These are phyloP conservation scores for Trididemnum nubilum DNA, from an alignment of 23 tunicate genomes.

Conservation along the genomic window DNA sequence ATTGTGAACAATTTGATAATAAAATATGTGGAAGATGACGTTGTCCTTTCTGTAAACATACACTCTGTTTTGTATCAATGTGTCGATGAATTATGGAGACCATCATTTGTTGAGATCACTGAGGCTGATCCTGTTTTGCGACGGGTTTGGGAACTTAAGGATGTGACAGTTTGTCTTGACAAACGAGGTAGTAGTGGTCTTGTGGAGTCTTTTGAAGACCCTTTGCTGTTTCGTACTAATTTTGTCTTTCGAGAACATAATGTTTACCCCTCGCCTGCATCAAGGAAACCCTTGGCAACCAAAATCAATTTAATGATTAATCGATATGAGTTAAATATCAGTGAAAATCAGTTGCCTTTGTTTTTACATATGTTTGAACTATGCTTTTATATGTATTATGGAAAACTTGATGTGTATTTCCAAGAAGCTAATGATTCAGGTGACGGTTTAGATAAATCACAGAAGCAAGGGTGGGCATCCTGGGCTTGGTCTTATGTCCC, in stretches of 20 bases:
- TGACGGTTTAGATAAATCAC: constrained; percentile 8
- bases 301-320: constrained; percentile 55
- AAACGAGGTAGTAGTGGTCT: constrained; percentile 56
- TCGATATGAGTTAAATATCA: constrained; percentile 59
- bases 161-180: constrained; percentile 69
- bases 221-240: constrained; percentile 61
- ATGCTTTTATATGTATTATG: constrained; percentile 56
- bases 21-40: constrained; percentile 81
- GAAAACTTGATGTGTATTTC: constrained; percentile 1
- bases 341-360: constrained; percentile 69
- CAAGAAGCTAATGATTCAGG: neutral
- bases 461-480: constrained; percentile 69
- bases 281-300: constrained; percentile 46
- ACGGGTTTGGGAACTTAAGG: constrained; percentile 44
- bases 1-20: constrained; percentile 59
- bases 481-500: constrained; percentile 91
- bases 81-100: constrained; percentile 50
- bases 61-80: constrained; percentile 45
- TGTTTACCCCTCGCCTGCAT: constrained; percentile 36
- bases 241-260: constrained; percentile 46
- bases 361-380: constrained; percentile 56
- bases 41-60: constrained; percentile 55
- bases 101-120: constrained; percentile 54
- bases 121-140: constrained; percentile 43
- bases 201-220: constrained; percentile 67